Evolutionary conservation across 1,140 invertebrate species (phyloP).

Genomic region (Drosophila insularis): DNA sequence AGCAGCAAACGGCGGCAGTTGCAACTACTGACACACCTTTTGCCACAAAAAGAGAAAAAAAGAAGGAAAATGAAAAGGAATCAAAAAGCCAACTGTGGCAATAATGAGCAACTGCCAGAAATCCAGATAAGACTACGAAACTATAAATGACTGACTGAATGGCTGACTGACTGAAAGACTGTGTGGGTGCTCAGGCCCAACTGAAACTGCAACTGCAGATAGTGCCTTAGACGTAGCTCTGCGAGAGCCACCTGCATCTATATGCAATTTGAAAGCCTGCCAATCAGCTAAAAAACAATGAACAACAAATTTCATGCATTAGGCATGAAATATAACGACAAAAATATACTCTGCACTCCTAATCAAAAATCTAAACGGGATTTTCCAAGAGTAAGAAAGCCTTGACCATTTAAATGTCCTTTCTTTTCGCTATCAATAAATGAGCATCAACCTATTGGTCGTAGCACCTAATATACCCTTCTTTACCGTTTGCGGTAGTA

Average conservation of each 20-base stretch:
- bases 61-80: conserved; percentile 24
- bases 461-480: not conserved
- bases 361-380: too few relatives aligned
- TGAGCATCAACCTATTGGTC: too few relatives aligned
- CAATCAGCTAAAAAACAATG: conserved; percentile 64
- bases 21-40: conserved; percentile 73
- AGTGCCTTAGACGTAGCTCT: not conserved
- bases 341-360: not conserved
- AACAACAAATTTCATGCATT: conserved; percentile 20
- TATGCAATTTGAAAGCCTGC: conserved; percentile 66
- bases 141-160: conserved; percentile 9
- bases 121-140: conserved; percentile 11
- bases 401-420: not conserved
- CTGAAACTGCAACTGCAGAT: conserved; percentile 1
- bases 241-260: conserved; percentile 64
- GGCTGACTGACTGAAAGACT: conserved; percentile 18
- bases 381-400: too few relatives aligned
- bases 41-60: conserved; percentile 21
- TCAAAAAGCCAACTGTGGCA: conserved; percentile 34
- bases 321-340: not conserved
- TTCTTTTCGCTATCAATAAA: too few relatives aligned
- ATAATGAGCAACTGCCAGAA: conserved; percentile 63
- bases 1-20: conserved; percentile 53
- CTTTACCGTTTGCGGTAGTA: not conserved
- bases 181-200: conserved; percentile 49